phyloP scores from a whole-genome alignment of 2,113 vertebrate species.

The Dasyurus viverrinus region DNA sequence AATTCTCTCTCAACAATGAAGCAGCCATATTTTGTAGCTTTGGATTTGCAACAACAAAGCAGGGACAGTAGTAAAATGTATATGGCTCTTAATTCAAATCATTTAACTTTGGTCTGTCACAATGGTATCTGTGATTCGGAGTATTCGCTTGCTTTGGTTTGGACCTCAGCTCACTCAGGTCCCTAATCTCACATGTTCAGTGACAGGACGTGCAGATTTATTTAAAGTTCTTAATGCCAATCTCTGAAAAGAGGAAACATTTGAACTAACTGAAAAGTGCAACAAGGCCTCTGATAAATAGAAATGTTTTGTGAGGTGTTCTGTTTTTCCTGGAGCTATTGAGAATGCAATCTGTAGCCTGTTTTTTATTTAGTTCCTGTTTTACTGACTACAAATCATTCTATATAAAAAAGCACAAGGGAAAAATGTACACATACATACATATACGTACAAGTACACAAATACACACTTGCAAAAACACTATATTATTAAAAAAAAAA shows the following conservation, averaged over 20 bases:
- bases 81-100: constrained; percentile 52
- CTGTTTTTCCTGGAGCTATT: constrained; percentile 75
- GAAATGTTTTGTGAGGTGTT: constrained; percentile 46
- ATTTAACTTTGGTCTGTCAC: constrained; percentile 51
- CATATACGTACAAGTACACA: constrained; percentile 39
- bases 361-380: constrained; percentile 78
- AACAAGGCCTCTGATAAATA: constrained; percentile 41
- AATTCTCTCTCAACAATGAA: not conserved
- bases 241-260: constrained; percentile 41
- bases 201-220: constrained; percentile 60
- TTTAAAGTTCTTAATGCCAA: constrained; percentile 76
- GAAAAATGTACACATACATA: constrained; percentile 62
- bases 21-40: not conserved
- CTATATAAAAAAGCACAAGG: constrained; percentile 75
- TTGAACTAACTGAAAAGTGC: constrained; percentile 65
- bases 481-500: constrained; percentile 62
- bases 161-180: constrained; percentile 51
- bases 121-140: constrained; percentile 21
- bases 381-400: constrained; percentile 66
- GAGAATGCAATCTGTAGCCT: constrained; percentile 72
- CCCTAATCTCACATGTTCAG: constrained; percentile 50
- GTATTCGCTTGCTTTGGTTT: not conserved
- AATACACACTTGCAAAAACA: constrained; percentile 5
- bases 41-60: constrained; percentile 53
- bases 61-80: constrained; percentile 36